A percentile compares a stretch with the other conserved stretches of the same genome.
These are phyloP conservation scores for Plotosus lineatus DNA, from an alignment of 2,113 vertebrate genomes.

Conservation along the genomic window DNA sequence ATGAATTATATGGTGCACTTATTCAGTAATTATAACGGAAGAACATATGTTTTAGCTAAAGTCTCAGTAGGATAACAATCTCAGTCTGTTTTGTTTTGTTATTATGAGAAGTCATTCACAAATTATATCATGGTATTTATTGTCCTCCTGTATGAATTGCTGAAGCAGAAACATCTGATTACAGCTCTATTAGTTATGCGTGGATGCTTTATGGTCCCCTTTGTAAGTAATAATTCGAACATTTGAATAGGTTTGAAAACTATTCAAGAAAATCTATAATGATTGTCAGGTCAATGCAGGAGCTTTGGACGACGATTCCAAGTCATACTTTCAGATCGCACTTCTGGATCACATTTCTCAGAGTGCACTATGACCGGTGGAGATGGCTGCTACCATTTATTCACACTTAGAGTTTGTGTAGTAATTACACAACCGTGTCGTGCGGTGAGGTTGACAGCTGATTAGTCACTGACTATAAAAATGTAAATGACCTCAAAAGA, in stretches of 20 bases:
- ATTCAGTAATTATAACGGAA: not conserved
- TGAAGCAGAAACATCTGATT: not conserved
- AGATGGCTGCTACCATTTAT: too few species aligned
- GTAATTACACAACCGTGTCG: too few species aligned
- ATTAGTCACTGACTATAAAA: too few species aligned
- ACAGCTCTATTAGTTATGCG: not conserved
- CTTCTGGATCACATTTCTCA: too few species aligned
- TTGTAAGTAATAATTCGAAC: not conserved
- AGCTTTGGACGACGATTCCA: too few species aligned
- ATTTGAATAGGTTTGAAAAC: not conserved
- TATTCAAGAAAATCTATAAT: too few species aligned
- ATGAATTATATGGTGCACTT: not conserved
- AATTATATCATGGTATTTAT: not conserved
- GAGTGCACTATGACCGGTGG: too few species aligned
- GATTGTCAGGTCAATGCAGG: too few species aligned
- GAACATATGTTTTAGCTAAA: not conserved
- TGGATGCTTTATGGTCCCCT: not conserved
- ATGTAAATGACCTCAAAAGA: too few species aligned
- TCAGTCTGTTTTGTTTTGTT: not conserved
- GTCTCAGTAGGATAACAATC: not conserved
- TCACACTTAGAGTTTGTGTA: too few species aligned
- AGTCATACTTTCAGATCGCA: too few species aligned
- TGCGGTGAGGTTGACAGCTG: too few species aligned
- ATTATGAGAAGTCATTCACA: not conserved
- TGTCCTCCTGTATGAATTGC: not conserved